Percentiles rank a stretch among this genome's conserved stretches.
phyloP scores from a whole-genome alignment of 2,888 invertebrate genomes.

The Omphaloscelis lunosa region DNA sequence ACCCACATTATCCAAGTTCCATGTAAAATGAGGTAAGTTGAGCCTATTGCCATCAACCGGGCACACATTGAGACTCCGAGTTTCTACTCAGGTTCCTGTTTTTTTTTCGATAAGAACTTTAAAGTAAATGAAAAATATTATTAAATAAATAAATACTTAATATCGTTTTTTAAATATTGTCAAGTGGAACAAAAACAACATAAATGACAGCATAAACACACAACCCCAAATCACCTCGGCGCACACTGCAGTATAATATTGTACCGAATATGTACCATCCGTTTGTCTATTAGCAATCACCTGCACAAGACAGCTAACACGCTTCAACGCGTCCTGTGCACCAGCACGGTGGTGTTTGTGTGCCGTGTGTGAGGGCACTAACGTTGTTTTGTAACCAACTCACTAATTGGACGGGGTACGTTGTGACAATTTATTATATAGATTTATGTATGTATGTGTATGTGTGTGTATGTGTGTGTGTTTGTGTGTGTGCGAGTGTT shows the following conservation, averaged over 20 bases:
- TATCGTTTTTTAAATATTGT: background rate
- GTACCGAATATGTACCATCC: conserved; percentile 49
- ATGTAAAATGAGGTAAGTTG: background rate
- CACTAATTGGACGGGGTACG: conserved; percentile 56
- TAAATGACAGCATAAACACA: background rate
- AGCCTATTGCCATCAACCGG: background rate
- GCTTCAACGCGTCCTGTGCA: conserved; percentile 53
- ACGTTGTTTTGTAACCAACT: conserved; percentile 59
- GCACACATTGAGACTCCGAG: background rate
- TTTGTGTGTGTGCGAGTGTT: background rate
- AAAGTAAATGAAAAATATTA: too few species aligned
- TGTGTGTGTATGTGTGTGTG: background rate
- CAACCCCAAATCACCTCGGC: background rate
- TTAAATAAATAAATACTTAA: too few species aligned
- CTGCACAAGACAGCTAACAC: conserved; percentile 67
- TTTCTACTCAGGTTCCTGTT: too few species aligned
- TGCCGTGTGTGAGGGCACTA: conserved; percentile 46
- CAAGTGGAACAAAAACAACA: background rate
- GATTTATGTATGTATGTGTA: background rate
- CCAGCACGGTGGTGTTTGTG: conserved; percentile 40
- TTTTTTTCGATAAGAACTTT: too few species aligned
- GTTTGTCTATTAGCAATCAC: conserved; percentile 69
- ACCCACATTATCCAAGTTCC: background rate
- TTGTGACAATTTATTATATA: conserved; percentile 47
- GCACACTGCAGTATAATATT: conserved; percentile 26